Evolutionary conservation across 2,797 vertebrate species (phyloP), one percentile per base, ranked within the genome.

Genomic region (Sebastes vulpes): DNA sequence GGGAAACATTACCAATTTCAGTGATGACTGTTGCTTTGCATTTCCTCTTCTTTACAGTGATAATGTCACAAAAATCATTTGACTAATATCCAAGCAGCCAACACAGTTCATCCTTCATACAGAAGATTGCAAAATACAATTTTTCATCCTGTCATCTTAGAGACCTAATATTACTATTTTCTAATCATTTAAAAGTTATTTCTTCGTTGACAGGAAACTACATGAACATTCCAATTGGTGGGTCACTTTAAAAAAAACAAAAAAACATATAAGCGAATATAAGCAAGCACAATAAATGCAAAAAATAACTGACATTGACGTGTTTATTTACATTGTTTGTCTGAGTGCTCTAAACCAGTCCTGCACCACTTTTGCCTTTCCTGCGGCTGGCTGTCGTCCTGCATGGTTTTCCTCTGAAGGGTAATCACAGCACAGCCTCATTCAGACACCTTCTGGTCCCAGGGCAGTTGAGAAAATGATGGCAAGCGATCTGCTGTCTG

Each of bases 331-430:
- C 48, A 69, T 28, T 72, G 58, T 80, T 84, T 85, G 63, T 67
- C 60, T 75, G 65, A 58, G 46, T 35, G 48, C 53, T 75, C 63
- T 59, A 48, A 79, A 84, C 63, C 72, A 31, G 20, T 80, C 28
- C 46, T 46, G 52, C 23, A 7, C 60, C 63, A 79, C 82, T 73
- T 68, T 69, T 79, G 78, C 67, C 78, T 85, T 75, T 90, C 65
- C 77, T 82, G 58, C 16, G 65, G 70, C 67, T 77, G 81, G 83
- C 79, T 12, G 82, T 82, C 59, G 21, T 56, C 85, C 81, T 20
- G 60, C 52, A 83, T 91, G 93, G 94, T 94, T 94, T 92, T 88
- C 76, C 82, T 91, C 89, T 85, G 68, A 74, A 77, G 78, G 87
- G 72, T 88, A 92, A 92, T 89, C 91, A 92, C 83, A 91, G 72